These are phyloP conservation scores for Brachypodius melanocephalos DNA, from an alignment of 2,113 vertebrate genomes.

Conservation along the genomic window DNA sequence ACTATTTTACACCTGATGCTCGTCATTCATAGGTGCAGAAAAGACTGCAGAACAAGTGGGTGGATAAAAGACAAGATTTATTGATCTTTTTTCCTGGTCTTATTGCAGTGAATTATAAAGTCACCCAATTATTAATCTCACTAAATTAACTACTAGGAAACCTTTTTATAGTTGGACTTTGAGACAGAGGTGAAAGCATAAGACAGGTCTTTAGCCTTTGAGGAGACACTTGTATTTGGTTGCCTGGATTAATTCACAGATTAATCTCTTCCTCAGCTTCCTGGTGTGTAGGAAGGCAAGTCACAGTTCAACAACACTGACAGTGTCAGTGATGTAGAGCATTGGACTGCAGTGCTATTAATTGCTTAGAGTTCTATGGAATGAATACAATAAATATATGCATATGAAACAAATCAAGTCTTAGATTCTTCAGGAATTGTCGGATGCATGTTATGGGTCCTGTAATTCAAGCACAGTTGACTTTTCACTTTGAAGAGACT, in stretches of 20 bases:
- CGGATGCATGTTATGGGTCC: background rate
- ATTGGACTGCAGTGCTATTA: background rate
- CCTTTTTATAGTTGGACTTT: background rate
- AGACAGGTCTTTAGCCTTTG: background rate
- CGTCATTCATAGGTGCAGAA: background rate
- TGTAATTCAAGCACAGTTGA: fast-evolving
- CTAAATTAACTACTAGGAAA: background rate
- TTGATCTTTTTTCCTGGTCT: background rate
- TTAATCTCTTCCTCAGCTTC: background rate
- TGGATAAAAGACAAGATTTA: background rate
- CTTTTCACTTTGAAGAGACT: background rate
- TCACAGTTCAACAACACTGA: background rate
- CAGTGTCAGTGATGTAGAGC: background rate
- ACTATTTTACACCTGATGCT: background rate
- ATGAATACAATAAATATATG: background rate
- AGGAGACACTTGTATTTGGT: background rate
- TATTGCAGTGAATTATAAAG: background rate
- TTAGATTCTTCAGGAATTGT: background rate
- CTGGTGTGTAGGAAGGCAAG: background rate
- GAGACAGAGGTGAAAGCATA: background rate
- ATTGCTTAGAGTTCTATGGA: background rate
- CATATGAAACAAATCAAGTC: background rate
- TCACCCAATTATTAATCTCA: background rate
- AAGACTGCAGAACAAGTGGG: background rate
- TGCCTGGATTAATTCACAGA: background rate